phyloP scores from a whole-genome alignment of 2,888 invertebrate species.

The Petrolisthes cinctipes region DNA sequence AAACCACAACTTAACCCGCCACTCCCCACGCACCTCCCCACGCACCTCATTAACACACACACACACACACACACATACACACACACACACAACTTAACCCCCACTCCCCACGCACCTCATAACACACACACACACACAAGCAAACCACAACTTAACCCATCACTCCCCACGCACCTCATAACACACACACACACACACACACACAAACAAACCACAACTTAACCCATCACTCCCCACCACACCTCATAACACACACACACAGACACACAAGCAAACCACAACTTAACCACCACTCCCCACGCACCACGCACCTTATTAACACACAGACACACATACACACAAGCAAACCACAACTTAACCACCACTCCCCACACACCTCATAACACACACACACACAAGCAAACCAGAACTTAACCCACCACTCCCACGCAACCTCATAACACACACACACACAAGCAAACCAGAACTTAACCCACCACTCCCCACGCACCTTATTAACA shows the following conservation, averaged over 20 bases:
- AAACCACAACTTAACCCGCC: too few species aligned
- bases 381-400: conserved; percentile 11
- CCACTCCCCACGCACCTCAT: too few species aligned
- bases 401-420: not conserved
- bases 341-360: not conserved
- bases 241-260: not conserved
- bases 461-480: not conserved
- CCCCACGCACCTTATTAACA: not conserved
- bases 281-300: not conserved
- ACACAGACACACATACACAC: not conserved
- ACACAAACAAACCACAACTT: not conserved
- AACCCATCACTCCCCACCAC: not conserved
- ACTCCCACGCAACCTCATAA: not conserved
- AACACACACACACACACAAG: conserved; percentile 13
- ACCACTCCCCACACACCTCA: too few species aligned
- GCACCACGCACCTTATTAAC: too few species aligned
- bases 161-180: too few species aligned
- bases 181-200: conserved; percentile 15
- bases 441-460: not conserved
- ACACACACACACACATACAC: not conserved
- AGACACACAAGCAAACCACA: not conserved
- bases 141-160: too few species aligned
- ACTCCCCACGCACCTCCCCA: not conserved
- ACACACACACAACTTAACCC: not conserved
- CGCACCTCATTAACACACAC: not conserved